phyloP scores from a whole-genome alignment of 1,140 invertebrate species.

The Cyrtorhinus lividipennis region DNA sequence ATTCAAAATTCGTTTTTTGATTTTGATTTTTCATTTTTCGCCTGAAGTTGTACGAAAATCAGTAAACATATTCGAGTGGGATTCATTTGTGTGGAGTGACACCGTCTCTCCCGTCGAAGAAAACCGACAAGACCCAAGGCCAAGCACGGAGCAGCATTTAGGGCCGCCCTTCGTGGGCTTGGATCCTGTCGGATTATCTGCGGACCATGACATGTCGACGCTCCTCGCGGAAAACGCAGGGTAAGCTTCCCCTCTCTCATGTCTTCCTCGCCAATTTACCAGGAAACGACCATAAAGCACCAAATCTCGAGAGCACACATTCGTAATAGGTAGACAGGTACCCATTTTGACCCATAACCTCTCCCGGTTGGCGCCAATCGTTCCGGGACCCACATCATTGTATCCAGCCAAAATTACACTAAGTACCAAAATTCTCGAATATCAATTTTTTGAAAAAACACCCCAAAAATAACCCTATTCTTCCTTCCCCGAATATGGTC shows the following conservation, averaged over 20 bases:
- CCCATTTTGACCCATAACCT: too few species aligned
- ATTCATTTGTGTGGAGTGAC: background rate
- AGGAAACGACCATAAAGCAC: too few species aligned
- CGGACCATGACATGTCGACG: slow-evolving; percentile 13
- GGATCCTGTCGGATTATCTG: slow-evolving; percentile 3
- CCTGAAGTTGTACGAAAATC: background rate
- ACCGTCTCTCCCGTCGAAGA: background rate
- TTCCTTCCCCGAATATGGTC: too few species aligned
- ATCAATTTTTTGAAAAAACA: too few species aligned
- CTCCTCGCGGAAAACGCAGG: slow-evolving; percentile 9
- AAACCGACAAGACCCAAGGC: background rate
- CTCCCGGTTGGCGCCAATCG: too few species aligned
- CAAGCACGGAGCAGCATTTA: slow-evolving; percentile 5
- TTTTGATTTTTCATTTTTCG: background rate
- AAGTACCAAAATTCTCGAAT: too few species aligned
- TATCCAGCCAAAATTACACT: too few species aligned
- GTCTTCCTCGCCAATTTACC: too few species aligned
- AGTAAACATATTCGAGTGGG: background rate
- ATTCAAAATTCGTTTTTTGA: background rate
- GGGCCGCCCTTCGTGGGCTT: slow-evolving; percentile 11
- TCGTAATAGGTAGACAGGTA: too few species aligned
- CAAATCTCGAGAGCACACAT: too few species aligned
- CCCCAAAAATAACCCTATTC: too few species aligned
- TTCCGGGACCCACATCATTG: too few species aligned
- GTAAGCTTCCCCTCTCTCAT: background rate